Evolutionary conservation across 2,797 vertebrate genomes (phyloP).

Genomic region (Hapalemur alaotrensis): DNA sequence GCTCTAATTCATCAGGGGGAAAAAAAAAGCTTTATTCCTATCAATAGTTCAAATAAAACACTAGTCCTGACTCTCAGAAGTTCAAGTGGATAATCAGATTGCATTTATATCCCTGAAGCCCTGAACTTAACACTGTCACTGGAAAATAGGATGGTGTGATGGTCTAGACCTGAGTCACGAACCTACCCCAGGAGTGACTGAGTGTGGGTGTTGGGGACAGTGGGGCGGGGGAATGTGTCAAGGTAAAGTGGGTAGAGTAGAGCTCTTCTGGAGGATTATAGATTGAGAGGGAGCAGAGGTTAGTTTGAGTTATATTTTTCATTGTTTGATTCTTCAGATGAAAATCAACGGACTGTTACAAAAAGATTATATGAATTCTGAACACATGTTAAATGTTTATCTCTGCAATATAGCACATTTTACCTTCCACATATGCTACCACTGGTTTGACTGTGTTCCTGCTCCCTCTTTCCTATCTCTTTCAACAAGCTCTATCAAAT

Average conservation of each 20-base stretch:
- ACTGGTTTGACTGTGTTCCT: not conserved
- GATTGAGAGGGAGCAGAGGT: not conserved
- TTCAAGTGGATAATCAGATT: conserved; percentile 5
- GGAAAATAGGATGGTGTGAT: not conserved
- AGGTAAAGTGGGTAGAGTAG: not conserved
- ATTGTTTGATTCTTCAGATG: not conserved
- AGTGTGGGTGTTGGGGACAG: not conserved
- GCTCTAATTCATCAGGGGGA: not conserved
- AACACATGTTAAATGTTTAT: not conserved
- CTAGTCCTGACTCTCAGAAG: not conserved
- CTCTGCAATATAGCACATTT: not conserved
- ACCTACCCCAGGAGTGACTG: not conserved
- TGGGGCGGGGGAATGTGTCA: rapidly evolving
- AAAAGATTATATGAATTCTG: not conserved
- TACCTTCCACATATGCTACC: not conserved
- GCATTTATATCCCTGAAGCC: not conserved
- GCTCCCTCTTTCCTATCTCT: not conserved
- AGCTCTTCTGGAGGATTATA: not conserved
- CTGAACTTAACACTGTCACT: not conserved
- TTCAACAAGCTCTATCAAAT: not conserved
- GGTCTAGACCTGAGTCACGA: not conserved
- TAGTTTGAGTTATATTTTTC: not conserved
- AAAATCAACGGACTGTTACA: not conserved
- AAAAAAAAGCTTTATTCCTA: not conserved
- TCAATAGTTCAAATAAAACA: not conserved